Evolutionary conservation across 2,113 vertebrate species (phyloP).

Genomic region (Lethenteron reissneri): DNA sequence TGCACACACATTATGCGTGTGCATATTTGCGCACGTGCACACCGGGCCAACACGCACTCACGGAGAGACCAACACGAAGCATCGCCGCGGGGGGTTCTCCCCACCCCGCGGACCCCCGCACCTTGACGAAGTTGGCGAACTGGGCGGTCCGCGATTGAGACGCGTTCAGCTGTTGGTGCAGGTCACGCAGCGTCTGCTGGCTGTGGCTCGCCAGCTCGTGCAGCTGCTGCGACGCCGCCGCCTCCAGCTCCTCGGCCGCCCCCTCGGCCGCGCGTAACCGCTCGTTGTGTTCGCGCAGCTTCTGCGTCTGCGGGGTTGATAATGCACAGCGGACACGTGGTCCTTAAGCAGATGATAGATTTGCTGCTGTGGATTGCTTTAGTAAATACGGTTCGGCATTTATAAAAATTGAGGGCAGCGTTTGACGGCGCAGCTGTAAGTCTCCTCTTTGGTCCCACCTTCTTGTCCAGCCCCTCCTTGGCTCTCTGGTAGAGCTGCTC

Average conservation of each 20-base stretch:
- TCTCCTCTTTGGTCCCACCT: slow-evolving; percentile 23
- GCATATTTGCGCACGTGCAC: too few relatives aligned
- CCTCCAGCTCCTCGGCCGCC: slow-evolving; percentile 35
- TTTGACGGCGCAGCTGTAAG: neutral
- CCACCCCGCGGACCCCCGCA: slow-evolving; percentile 43
- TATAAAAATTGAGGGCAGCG: neutral
- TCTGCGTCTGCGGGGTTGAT: slow-evolving; percentile 31
- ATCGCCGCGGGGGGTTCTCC: slow-evolving; percentile 32
- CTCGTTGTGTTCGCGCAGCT: slow-evolving; percentile 25
- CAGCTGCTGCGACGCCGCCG: slow-evolving; percentile 37
- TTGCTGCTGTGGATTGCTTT: neutral
- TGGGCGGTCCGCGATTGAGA: slow-evolving; percentile 38
- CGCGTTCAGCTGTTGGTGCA: slow-evolving; percentile 35
- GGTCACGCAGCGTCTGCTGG: slow-evolving; percentile 29
- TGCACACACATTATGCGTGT: too few relatives aligned
- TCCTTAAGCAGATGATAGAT: neutral
- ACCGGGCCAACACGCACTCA: too few relatives aligned
- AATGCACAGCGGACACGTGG: neutral
- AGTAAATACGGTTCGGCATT: neutral
- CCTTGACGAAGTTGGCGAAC: slow-evolving; percentile 49
- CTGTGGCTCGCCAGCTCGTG: slow-evolving; percentile 43
- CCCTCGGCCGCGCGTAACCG: slow-evolving; percentile 32
- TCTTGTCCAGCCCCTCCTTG: slow-evolving; percentile 46
- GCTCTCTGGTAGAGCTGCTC: slow-evolving; percentile 38
- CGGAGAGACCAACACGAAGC: slow-evolving; percentile 9